Base-by-base conservation (phyloP, 2,113 vertebrate species). In the Condylura cristata region DNA sequence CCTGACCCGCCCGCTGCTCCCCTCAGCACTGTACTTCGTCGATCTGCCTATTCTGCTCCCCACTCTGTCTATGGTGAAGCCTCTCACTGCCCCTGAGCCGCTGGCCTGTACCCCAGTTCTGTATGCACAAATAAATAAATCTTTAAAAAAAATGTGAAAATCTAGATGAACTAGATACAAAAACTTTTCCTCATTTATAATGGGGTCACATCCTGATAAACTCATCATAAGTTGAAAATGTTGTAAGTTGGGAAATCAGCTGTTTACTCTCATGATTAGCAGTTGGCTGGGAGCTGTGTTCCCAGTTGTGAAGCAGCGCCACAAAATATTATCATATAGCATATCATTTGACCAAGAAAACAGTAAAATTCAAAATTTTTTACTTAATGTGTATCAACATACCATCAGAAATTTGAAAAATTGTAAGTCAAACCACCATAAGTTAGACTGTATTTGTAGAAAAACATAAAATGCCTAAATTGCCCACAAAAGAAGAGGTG, bases 101-200 rank as follows among this genome's bases (percentile, higher is more conserved):
- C n/a, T n/a, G n/a, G n/a, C n/a, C n/a, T n/a, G n/a, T n/a, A n/a
- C n/a, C n/a, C n/a, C n/a, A n/a, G n/a, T n/a, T n/a, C n/a, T n/a
- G n/a, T n/a, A n/a, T n/a, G n/a, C n/a, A n/a, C n/a, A n/a, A n/a
- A n/a, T n/a, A n/a, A n/a, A n/a, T n/a, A n/a, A n/a, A n/a, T n/a
- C n/a, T n/a, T n/a, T n/a, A n/a, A n/a, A n/a, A n/a, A 86, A 95
- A 85, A 82, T 58, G 12, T 86, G 9, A 83, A 89, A 71, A 70
- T 41, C 5, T 60, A 53, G 44, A 63, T 70, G 34, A 85, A 91
- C 66, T 86, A 53, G 5, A 32, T 80, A 34, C 60, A 93, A 5
- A 66, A 32, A 66, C 17, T 32, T 66, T 66, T 6, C 4, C 30
- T 12, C 2, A 60, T 10, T 60, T 58, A 24, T 58, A 24, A 58